Evolutionary conservation across 2,797 vertebrate genomes (phyloP), one percentile per base, ranked within the genome.

Genomic region (Halcyon badia): DNA sequence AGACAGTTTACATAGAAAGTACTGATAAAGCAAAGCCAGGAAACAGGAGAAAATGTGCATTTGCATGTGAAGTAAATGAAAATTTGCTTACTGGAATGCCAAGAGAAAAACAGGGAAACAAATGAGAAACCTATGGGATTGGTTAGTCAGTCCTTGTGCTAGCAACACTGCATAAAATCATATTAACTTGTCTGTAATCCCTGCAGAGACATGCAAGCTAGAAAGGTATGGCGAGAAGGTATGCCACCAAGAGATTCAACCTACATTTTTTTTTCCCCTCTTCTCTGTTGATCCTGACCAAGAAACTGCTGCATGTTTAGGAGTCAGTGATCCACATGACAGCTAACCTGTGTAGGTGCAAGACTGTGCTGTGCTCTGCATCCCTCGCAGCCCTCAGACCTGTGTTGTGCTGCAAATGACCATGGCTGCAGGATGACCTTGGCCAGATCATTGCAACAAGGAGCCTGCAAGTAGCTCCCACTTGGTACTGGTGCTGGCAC

Each of bases 1-100:
- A 92, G 30, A 78, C 10, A 58, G 22, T 83, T 73, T 68, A 83
- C 11, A 49, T 4, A 70, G 24, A 73, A 94, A 92, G 90, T 41
- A n/a, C 11, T n/a, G 52, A 89, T 39, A 81, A 86, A 89, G 24
- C 8, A 66, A 95, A 86, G 49, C 8, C 28, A 78, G 33, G 8
- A 56, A 86, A 46, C 8, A 44, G 35, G 17, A 85, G 37, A 85
- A 89, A 94, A 89, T 20, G 12, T 14, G 11, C 12, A 72, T 44
- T 31, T 69, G 37, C 31, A 19, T 21, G 42, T 12, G 8, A 93
- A 66, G 18, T 41, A 66, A 87, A 89, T 15, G 14, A 48, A 66
- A 85, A 33, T 28, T 44, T 75, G 4, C 20, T 81, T 70, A 30
- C 30, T 44, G 20, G 39, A 64, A 49, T n/a, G 28, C 13, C n/a